Evolutionary conservation across 2,113 vertebrate species (phyloP).

Genomic region (Rhadina sibilatrix): DNA sequence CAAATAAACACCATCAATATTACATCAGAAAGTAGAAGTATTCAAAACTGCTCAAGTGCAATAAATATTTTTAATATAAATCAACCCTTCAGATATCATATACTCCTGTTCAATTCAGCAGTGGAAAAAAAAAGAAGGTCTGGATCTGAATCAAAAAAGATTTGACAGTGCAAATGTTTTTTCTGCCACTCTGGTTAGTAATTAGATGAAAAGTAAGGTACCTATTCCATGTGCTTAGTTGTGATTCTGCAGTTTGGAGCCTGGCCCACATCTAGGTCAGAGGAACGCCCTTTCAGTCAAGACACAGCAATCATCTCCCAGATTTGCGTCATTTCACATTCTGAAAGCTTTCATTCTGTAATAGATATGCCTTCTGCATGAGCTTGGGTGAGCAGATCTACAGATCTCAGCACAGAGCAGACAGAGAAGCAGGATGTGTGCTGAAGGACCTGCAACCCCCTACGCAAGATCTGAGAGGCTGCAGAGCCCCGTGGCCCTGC

Average conservation of each 20-base stretch:
- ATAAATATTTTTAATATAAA: neutral
- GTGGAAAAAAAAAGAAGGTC: neutral
- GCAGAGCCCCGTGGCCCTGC: neutral
- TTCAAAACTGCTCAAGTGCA: neutral
- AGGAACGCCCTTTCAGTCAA: neutral
- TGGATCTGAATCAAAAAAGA: neutral
- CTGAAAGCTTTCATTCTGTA: neutral
- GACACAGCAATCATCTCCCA: neutral
- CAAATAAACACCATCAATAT: neutral
- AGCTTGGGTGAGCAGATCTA: neutral
- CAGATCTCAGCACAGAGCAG: neutral
- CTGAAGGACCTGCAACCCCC: neutral
- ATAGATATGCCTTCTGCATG: neutral
- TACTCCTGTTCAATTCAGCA: neutral
- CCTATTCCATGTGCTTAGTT: neutral
- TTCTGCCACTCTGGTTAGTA: neutral
- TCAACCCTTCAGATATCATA: neutral
- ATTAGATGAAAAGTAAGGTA: neutral
- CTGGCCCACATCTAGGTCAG: neutral
- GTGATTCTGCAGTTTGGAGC: neutral
- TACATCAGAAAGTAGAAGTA: neutral
- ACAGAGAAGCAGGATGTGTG: neutral
- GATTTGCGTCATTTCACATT: neutral
- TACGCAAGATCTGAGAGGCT: rapidly evolving
- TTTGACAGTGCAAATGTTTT: neutral